Evolutionary conservation across 2,888 invertebrate species (phyloP), one percentile per base, ranked within the genome.

Genomic region (Dynastes hyllus): DNA sequence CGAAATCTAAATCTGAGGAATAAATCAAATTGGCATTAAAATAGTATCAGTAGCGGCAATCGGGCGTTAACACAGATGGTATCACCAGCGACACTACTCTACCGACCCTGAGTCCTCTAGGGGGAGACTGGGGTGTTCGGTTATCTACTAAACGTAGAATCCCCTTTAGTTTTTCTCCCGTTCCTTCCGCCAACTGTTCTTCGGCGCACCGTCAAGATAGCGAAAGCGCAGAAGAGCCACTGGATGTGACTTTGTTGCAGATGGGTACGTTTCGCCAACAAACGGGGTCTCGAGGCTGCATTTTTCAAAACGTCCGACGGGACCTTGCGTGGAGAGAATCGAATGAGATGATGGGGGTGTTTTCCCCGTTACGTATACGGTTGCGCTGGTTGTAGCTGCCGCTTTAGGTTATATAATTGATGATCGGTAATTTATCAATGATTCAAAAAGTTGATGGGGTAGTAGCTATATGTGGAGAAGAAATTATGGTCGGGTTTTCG

Each of bases 1-100:
- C 80, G 50, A 78, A 81, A 82, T 82, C 81, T 82, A 80, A 79
- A 81, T 82, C 82, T 81, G 78, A n/a, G 79, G 83, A 81, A 88
- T 88, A 88, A 88, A 88, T 88, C 88, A 88, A 87, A 87, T 85
- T 84, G 86, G 86, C 86, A 87, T 87, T 87, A 86, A 85, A 86
- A 85, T 85, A 83, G 84, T 87, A 88, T 88, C 87, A 85, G 85
- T 82, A 83, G 80, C 85, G 84, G 84, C 86, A 86, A 88, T 88
- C 88, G 86, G 83, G 85, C 87, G 88, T 88, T 88, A 88, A 88
- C 87, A 86, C 87, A 88, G 88, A 88, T 88, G 87, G 86, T 88
- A 88, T 88, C 88, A 5, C 75, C 37, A 11, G 16, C 16, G 45
- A 73, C 32, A 22, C 22, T 61, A 11, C 73, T 11, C 32, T 61